phyloP scores from a whole-genome alignment of 2,888 invertebrate species.

The Nemotelus pantherinus region DNA sequence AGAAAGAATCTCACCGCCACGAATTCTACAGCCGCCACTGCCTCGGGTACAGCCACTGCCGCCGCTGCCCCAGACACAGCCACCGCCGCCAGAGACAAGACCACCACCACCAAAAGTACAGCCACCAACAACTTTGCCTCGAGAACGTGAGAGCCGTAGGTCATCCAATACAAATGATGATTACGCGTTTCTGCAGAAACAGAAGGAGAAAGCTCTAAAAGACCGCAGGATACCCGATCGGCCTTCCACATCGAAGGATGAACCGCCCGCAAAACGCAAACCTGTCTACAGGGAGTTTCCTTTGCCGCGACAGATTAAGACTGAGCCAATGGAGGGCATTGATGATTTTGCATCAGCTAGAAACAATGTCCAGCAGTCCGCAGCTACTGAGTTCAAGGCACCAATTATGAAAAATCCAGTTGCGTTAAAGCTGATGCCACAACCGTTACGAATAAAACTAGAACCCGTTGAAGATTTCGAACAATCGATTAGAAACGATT shows the following conservation, averaged over 20 bases:
- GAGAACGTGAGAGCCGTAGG: background rate
- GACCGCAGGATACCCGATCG: background rate
- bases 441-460: conserved; percentile 34
- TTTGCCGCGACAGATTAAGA: background rate
- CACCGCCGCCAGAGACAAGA: background rate
- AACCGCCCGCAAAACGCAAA: background rate
- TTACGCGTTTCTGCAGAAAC: conserved; percentile 3
- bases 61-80: background rate
- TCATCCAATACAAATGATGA: background rate
- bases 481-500: background rate
- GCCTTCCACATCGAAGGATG: background rate
- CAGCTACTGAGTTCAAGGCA: background rate
- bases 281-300: background rate
- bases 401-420: conserved; percentile 5
- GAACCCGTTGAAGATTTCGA: conserved; percentile 28
- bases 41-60: background rate
- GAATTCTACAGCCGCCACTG: background rate
- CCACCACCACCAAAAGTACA: background rate
- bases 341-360: background rate
- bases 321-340: background rate
- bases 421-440: conserved; percentile 20
- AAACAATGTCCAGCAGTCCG: background rate
- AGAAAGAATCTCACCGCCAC: conserved; percentile 17
- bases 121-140: background rate
- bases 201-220: background rate